Evolutionary conservation across 2,888 invertebrate species (phyloP), one percentile per base, ranked within the genome.

Genomic region (Baronia brevicornis): DNA sequence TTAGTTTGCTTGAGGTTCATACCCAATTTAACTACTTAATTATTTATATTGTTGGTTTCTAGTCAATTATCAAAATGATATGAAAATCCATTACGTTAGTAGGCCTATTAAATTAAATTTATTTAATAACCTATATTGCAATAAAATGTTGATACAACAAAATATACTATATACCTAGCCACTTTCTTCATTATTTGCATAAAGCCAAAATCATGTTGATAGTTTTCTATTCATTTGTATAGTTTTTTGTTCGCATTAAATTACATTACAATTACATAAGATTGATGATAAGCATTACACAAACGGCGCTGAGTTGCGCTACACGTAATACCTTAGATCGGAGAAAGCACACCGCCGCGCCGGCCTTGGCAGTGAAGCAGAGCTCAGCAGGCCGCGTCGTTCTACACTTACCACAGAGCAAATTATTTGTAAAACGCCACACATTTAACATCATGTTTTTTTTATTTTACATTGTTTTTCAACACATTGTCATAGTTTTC

Each of bases 351-450:
- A 54, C n/a, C n/a, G n/a, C n/a, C n/a, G n/a, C n/a, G 44, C 10
- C 59, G 79, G 74, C 80, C 80, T 82, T 82, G 80, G 75, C 80
- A 77, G 62, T 82, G 80, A 71, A 64, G 66, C 65, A 41, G 41
- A 62, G 53, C 59, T 67, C 66, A 54, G 53, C 63, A 61, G 49
- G 27, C 53, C 64, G 60, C 51, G 60, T 50, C 64, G 56, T 41
- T 46, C 46, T 22, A 17, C 17, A 20, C 21, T 7, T 28, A 15
- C 22, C 27, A 13, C 13, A 13, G 22, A 27, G 28, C 33, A 33
- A 28, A 14, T 7, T 19, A 28, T 25, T 14, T 7, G 21, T 10
- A 25, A 14, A 8, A 14, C 12, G 24, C n/a, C 17, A 8, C 10
- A 33, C 28, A 27, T 14, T 27, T 13, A 19, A 7, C 19, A 29